Evolutionary conservation across 2,113 vertebrate genomes (phyloP), one percentile per base, ranked within the genome.

Genomic region (Passer montanus): DNA sequence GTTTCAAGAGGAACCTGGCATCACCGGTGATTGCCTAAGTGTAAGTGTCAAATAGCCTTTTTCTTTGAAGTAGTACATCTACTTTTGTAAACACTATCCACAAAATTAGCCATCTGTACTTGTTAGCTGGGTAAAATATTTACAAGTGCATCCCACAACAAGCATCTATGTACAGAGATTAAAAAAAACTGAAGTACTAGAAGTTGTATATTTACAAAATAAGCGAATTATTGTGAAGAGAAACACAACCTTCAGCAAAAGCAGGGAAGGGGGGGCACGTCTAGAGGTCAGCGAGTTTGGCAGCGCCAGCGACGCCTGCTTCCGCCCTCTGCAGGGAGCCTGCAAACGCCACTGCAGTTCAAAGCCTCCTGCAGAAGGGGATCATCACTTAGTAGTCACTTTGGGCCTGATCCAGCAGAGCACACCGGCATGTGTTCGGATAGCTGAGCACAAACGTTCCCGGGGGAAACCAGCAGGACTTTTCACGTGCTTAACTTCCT

Each of bases 21-120:
- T 96, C 95, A 95, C 93, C 39, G 59, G 83, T 92, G 97, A 98
- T 97, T 90, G 95, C 94, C 96, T 97, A 95, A 95, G 95, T 78
- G 87, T 95, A 96, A 93, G 93, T 95, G 96, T 97, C 95, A 97
- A 97, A 96, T 97, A 98, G 96, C 97, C 95, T 96, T 94, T 97
- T 97, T 93, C 96, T 97, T 96, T 90, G 92, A 97, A 98, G 96
- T 97, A 98, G 97, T 97, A 97, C 94, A 96, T 98, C 94, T 97
- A 98, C 97, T 97, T 96, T 95, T 98, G 98, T 98, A 98, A 98
- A 98, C 98, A 98, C 97, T 97, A 98, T 97, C 96, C 97, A 98
- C 97, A 98, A 97, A 96, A 96, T 97, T 97, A 98, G 96, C 97
- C 94, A 97, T 97, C 97, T 96, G 95, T 92, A 97, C 96, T 98